Evolutionary conservation across 2,113 vertebrate genomes (phyloP).

Genomic region (Monopterus albus): DNA sequence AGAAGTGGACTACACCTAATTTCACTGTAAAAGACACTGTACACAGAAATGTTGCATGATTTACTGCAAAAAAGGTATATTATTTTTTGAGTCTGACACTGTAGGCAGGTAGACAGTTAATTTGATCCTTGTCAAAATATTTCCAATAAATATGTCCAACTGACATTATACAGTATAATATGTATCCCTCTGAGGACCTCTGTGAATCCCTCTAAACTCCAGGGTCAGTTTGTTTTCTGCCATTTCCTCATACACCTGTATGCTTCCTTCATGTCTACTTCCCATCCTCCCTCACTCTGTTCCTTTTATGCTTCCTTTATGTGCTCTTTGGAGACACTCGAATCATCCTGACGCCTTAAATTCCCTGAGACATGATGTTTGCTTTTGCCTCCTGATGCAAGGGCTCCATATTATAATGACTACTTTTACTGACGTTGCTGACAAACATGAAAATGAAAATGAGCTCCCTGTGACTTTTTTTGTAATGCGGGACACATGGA

Average conservation of each 20-base stretch:
- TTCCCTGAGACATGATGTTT: neutral
- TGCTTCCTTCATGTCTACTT: slow-evolving; percentile 2
- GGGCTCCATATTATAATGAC: neutral
- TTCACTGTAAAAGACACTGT: too few species aligned
- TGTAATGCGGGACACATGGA: neutral
- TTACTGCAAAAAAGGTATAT: too few species aligned
- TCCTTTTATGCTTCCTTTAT: slow-evolving; percentile 48
- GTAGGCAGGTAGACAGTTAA: too few species aligned
- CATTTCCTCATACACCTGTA: slow-evolving; percentile 4
- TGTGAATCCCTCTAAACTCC: slow-evolving; percentile 33
- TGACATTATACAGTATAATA: too few species aligned
- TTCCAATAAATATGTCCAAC: too few species aligned
- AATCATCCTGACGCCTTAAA: neutral
- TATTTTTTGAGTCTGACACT: too few species aligned
- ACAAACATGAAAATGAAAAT: slow-evolving; percentile 12
- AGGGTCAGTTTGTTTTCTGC: slow-evolving; percentile 30
- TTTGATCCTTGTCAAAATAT: too few species aligned
- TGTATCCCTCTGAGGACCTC: slow-evolving; percentile 11
- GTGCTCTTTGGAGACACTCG: slow-evolving; percentile 36
- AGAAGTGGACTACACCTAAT: too few species aligned
- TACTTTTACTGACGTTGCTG: neutral
- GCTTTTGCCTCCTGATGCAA: neutral
- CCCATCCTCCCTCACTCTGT: neutral
- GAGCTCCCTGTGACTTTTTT: neutral
- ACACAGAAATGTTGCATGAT: too few species aligned